Evolutionary conservation across 1,140 invertebrate genomes (phyloP), one percentile per base, ranked within the genome.

Genomic region (Pseudomyrmex flavicornis): DNA sequence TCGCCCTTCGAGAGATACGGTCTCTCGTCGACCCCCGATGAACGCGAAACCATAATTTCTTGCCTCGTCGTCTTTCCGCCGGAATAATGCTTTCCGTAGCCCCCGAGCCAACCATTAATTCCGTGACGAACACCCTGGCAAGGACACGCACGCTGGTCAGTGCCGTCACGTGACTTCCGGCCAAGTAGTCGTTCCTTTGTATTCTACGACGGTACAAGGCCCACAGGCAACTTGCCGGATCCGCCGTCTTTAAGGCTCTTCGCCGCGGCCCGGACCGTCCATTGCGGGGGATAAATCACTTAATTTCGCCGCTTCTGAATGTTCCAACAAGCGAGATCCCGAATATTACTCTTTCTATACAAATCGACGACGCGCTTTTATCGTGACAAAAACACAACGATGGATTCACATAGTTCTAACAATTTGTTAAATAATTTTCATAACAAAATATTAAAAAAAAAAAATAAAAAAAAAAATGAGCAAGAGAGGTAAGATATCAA

Each of bases 41-140:
- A 80, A 70, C 76, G 66, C 66, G 66, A 70, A 72, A 80, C 80
- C 85, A 86, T 86, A 86, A 86, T 86, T 86, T 83, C 85, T 86
- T 83, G 85, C 82, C 73, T 79, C 58, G 72, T 70, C 82, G 84
- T 65, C 72, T 84, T 84, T 84, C 73, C 59, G 35, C 58, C 66
- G 62, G 83, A 86, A 86, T 84, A 85, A 86, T 84, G 85, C 82
- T 72, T 82, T 59, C 82, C 73, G 52, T 83, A 66, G 26, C 46
- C 44, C 20, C 59, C 54, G n/a, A 26, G 26, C 74, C 48, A 65
- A 17, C 82, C 82, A 84, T 84, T 84, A 79, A 84, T 84, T 80
- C 82, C 17, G 7, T 70, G 82, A 70, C 58, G 74, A 84, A 80
- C 15, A 76, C 20, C 76, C 73, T 76, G 72, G 61, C 62, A 58